These are phyloP conservation scores for Tiphia femorata DNA, from an alignment of 2,888 invertebrate species.

Conservation along the genomic window DNA sequence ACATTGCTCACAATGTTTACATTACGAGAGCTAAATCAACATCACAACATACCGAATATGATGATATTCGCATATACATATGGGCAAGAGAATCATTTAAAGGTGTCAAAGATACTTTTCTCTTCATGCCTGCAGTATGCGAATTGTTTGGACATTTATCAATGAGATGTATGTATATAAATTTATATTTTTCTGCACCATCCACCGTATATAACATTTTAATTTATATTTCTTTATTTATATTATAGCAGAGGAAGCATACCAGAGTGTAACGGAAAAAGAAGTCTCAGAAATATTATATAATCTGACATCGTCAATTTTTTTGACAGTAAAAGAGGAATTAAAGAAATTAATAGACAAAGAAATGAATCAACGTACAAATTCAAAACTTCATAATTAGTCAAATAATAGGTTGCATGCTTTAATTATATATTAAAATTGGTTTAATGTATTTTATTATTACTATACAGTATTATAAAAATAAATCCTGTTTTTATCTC, in stretches of 20 bases:
- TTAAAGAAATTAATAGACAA: conserved; percentile 30
- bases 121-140: conserved; percentile 80
- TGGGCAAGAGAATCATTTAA: conserved; percentile 75
- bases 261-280: conserved; percentile 48
- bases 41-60: conserved; percentile 49
- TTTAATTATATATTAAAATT: background rate
- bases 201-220: background rate
- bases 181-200: background rate
- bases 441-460: background rate
- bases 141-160: conserved; percentile 84
- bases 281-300: conserved; percentile 38
- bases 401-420: background rate
- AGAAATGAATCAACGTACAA: background rate
- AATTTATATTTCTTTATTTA: conserved; percentile 5
- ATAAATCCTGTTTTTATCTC: no score
- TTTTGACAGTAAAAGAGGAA: conserved; percentile 36
- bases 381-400: background rate
- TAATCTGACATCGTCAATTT: conserved; percentile 40
- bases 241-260: conserved; percentile 51
- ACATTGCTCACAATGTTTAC: conserved; percentile 83
- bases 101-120: conserved; percentile 72
- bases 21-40: conserved; percentile 73
- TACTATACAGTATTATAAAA: no score
- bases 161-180: conserved; percentile 73
- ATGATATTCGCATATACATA: conserved; percentile 74